Evolutionary conservation across 2,113 vertebrate species (phyloP), one percentile per base, ranked within the genome.

Genomic region (Zosterops japonicus): DNA sequence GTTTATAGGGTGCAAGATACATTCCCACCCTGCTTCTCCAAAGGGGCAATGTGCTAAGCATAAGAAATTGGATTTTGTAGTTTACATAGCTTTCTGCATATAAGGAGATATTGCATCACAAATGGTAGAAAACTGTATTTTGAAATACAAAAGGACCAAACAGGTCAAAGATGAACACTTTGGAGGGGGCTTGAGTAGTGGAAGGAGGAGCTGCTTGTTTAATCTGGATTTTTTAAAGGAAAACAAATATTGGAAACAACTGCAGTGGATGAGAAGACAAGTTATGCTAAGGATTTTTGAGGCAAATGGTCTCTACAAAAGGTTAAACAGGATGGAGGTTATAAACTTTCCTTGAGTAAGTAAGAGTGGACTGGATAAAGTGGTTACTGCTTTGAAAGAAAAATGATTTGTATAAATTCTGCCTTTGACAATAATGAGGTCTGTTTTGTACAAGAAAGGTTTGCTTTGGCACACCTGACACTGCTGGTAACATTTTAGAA

Each of bases 261-360:
- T 76, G 14, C 18, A 60, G 12, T 56, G 35, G 28, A 39, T 12
- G 12, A 39, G 39, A 67, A 79, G 15, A 83, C 31, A 63, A 80
- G 8, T 9, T 15, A 23, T 53, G 10, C 20, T 17, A 41, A 77
- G 35, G 29, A 49, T 29, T 83, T 44, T 86, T 61, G 33, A 46
- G 22, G 52, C 6, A 69, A 88, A 76, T 49, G 8, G 4, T 76
- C 16, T 61, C 1, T 2, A 9, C 35, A 39, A 69, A 79, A 80
- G 1, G 2, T 71, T 55, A 56, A 42, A 27, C 14, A 21, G 5
- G 5, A 60, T 61, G 13, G 6, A 28, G 0, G 0, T 56, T 61
- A 41, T 18, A 80, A 85, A 42, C 4, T 57, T 89, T 8, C 17
- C 21, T 1, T 74, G n/a, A 79, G 17, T 50, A 44, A 52, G 8